Conservation (phyloP, 2,888 invertebrate species). For the Malacosoma neustria region DNA sequence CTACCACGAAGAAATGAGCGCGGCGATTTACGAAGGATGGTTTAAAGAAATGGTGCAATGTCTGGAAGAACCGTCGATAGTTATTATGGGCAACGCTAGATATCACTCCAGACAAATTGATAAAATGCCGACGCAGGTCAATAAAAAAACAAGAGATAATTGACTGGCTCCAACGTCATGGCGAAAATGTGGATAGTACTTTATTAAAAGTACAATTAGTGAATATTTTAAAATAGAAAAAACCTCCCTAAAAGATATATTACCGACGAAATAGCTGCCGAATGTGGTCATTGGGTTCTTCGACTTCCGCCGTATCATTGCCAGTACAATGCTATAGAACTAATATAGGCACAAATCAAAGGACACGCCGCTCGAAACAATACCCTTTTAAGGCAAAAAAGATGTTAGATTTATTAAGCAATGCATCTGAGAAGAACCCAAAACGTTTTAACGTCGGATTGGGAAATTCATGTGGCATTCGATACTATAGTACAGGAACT, state of each 20-base stretch:
- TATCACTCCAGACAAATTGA: slow-evolving; percentile 9
- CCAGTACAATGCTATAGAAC: slow-evolving; percentile 7
- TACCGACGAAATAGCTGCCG: background rate
- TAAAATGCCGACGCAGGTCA: slow-evolving; percentile 8
- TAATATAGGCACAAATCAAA: too few relatives aligned
- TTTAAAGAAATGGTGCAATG: slow-evolving; percentile 5
- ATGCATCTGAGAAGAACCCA: too few relatives aligned
- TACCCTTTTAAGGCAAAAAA: too few relatives aligned
- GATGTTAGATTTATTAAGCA: too few relatives aligned
- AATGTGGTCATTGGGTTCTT: too few relatives aligned
- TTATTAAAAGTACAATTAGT: too few relatives aligned
- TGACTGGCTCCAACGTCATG: background rate
- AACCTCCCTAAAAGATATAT: background rate
- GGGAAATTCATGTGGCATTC: too few relatives aligned
- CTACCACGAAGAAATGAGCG: background rate
- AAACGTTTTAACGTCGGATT: too few relatives aligned
- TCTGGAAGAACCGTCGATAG: slow-evolving; percentile 8
- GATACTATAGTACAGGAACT: too few relatives aligned
- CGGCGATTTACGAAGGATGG: slow-evolving; percentile 1
- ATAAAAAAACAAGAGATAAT: slow-evolving; percentile 5
- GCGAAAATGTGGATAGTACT: background rate
- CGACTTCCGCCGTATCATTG: background rate
- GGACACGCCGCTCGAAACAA: too few relatives aligned
- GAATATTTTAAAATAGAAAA: too few relatives aligned
- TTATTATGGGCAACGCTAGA: slow-evolving; percentile 8